Base-by-base conservation (phyloP, 2,888 invertebrate species). In the Choristoneura rosaceana region DNA sequence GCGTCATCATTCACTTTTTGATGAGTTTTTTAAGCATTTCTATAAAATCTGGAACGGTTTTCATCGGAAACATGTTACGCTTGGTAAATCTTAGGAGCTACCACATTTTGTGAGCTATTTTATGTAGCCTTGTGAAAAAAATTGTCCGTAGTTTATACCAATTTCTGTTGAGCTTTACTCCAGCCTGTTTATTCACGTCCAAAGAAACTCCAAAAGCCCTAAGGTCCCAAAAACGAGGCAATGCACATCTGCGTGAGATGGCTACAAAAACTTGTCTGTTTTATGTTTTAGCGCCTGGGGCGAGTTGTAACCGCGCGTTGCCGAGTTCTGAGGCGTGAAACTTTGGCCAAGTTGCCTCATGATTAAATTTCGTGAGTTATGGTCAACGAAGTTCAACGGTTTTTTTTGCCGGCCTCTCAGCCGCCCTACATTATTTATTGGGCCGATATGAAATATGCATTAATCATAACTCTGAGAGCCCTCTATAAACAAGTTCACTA, bases 291-390 rank as follows among this genome's bases (percentile, higher is more conserved):
- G 59, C 60, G 64, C 59, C 45, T 12, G 17, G n/a, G 68, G 68
- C 62, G 58, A 63, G 67, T 33, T 68, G 63, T 69, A 63, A 69
- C 71, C 68, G 45, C 68, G 67, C 45, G 43, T 45, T 45, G 59
- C 70, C 45, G 62, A 69, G 68, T 74, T 76, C 75, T 76, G 79
- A 73, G 76, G 79, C 76, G 64, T 55, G 79, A 78, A 84, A 87
- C 81, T 87, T 86, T 79, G 78, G 78, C 79, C 77, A 76, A 75
- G 65, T 73, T 68, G 73, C 55, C 81, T 82, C 85, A 88, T 90
- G 89, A 90, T 91, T 91, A 89, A 89, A 91, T 90, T 90, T 86
- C 80, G 81, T 87, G 87, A 90, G 85, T 90, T 90, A 90, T 86
- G 85, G 87, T 86, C 84, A 85, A 81, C 78, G 78, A 80, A 85